These are phyloP conservation scores for Harpalus rufipes DNA, from an alignment of 2,888 invertebrate species.

Conservation along the genomic window DNA sequence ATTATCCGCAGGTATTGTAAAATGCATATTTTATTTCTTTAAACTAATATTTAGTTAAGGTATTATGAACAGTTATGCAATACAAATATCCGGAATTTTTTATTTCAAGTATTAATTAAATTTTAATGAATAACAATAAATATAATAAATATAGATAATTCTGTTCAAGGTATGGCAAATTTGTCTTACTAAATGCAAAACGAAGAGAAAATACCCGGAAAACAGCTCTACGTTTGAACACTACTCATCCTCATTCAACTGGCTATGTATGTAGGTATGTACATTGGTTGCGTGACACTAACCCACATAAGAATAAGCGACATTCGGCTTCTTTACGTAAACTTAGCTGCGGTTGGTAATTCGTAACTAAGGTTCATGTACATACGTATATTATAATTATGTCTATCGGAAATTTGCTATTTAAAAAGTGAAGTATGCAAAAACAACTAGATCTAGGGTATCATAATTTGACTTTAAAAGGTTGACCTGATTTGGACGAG, in stretches of 20 bases:
- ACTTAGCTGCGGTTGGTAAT: neutral
- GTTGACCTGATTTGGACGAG: neutral
- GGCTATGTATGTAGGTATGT: conserved; percentile 1
- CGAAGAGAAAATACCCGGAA: conserved; percentile 17
- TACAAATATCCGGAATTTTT: neutral
- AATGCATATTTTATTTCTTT: too few species aligned
- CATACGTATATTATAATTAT: neutral
- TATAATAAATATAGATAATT: too few species aligned
- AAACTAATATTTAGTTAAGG: neutral
- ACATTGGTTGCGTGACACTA: conserved; percentile 32
- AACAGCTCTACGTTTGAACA: neutral
- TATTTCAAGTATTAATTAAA: too few species aligned
- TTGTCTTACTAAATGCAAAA: neutral
- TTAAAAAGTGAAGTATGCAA: neutral
- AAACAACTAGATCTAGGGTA: neutral
- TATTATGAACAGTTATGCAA: neutral
- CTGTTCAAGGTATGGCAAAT: too few species aligned
- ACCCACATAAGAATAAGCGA: conserved; percentile 39
- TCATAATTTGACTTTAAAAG: neutral
- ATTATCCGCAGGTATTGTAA: too few species aligned
- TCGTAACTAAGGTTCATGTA: neutral
- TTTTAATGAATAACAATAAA: too few species aligned
- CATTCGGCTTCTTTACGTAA: neutral
- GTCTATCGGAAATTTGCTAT: neutral
- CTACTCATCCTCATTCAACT: conserved; percentile 32